A percentile compares a stretch with the other conserved stretches of the same genome.
These are phyloP conservation scores for Coilia nasus DNA, from an alignment of 2,797 vertebrate species.

Conservation along the genomic window DNA sequence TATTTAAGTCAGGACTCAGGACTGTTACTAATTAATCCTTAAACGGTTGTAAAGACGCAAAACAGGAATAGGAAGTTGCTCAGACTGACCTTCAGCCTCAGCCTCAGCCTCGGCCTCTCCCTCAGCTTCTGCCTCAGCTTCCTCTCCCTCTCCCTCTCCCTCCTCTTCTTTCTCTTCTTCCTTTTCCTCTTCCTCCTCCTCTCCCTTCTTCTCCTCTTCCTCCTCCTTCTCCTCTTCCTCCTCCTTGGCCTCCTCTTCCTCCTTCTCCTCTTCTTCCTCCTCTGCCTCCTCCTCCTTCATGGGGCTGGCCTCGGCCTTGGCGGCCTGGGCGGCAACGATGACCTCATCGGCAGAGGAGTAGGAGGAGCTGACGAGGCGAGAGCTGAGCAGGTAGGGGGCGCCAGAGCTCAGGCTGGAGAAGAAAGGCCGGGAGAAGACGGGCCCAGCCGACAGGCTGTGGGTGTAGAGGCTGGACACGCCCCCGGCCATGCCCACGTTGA, in stretches of 20 bases:
- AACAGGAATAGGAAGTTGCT: background rate
- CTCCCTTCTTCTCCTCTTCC: slow-evolving; percentile 54
- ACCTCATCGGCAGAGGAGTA: slow-evolving; percentile 81
- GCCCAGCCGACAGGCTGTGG: slow-evolving; percentile 60
- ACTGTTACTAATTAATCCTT: no score
- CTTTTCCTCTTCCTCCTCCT: slow-evolving; percentile 35
- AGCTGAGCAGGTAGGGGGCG: slow-evolving; percentile 73
- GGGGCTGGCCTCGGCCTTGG: slow-evolving; percentile 80
- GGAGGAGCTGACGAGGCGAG: slow-evolving; percentile 71
- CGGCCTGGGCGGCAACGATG: slow-evolving; percentile 78
- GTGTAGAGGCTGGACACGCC: slow-evolving; percentile 73
- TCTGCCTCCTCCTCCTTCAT: slow-evolving; percentile 78
- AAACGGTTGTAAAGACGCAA: background rate
- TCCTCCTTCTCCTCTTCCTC: slow-evolving; percentile 57
- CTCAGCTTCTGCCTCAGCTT: slow-evolving; percentile 39
- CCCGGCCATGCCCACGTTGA: slow-evolving; percentile 78
- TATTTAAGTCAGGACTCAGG: no score
- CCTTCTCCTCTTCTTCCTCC: slow-evolving; percentile 67
- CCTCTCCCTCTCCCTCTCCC: slow-evolving; percentile 37
- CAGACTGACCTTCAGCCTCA: slow-evolving; percentile 7
- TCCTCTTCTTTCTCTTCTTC: slow-evolving; percentile 39
- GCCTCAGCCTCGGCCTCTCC: background rate
- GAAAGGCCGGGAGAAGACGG: slow-evolving; percentile 73
- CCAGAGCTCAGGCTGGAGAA: slow-evolving; percentile 78
- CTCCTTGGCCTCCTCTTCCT: slow-evolving; percentile 48